Base-by-base conservation (phyloP, 2,888 invertebrate genomes). In the Tupiocoris notatus region DNA sequence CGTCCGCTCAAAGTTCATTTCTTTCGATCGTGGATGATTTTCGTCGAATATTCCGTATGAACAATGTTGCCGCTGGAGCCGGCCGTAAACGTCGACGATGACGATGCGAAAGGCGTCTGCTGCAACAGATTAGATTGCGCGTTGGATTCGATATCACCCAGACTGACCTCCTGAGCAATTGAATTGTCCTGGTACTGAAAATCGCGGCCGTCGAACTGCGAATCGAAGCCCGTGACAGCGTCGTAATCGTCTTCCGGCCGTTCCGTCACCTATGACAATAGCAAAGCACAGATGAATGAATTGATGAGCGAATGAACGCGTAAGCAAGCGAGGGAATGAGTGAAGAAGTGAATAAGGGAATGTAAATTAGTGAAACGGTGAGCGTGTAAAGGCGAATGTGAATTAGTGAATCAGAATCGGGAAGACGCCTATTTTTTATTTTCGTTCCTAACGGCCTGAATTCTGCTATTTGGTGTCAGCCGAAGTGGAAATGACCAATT, bases 51-150 rank as follows among this genome's bases (percentile, higher is more conserved):
- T 18, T 22, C 70, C 17, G 70, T 59, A 21, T 20, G 58, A n/a
- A 70, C 2, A 9, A 54, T 23, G 25, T 70, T 58, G 7, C 70
- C 70, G 25, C 16, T 25, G 1, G 59, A 17, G 18, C 58, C 25
- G 23, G 70, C 22, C 70, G 59, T 70, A 18, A 70, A 70, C 12
- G 61, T 70, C 21, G 70, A 70, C n/a, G 70, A 70, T 12, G 70
- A 70, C 12, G 70, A 70, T 17, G 70, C 22, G 17, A 23, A 21
- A 1, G 70, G 39, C 12, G 39, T 39, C 12, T 39, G 6, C 12
- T 39, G 39, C 3, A 39, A 12, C 3, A 39, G 39, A 39, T 39
- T 3, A 3, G 39, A 12, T 12, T 39, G 39, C 3, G 3, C 12
- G 12, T 39, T 39, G 39, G 39, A 39, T 39, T 39, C 12, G 6